Base-by-base conservation (phyloP, 2,113 vertebrate genomes). In the Arothron firmamentum region DNA sequence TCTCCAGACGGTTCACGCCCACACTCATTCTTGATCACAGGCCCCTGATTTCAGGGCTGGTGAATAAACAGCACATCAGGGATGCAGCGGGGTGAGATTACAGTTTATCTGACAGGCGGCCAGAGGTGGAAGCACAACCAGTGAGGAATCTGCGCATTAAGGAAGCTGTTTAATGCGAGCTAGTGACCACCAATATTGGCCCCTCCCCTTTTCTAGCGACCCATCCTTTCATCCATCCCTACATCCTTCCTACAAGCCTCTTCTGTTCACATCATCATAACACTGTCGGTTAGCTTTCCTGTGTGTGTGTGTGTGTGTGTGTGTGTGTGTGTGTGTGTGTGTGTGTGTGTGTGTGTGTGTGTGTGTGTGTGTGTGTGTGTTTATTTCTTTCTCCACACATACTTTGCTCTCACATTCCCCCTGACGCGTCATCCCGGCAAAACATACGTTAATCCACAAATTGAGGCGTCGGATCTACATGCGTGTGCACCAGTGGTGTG, bases 401-500 rank as follows among this genome's bases (percentile, higher is more conserved):
- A 28, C 25, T 7, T 28, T 28, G 25, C 25, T 28, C 25, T 28
- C 25, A 28, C 25, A 28, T 28, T 28, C 6, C 77, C 78, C 85
- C 78, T 72, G 72, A 65, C 76, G 78, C 79, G 70, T 71, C 76
- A 73, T 69, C 25, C 25, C 70, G 75, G 77, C 84, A 79, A 87
- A 85, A 62, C 21, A 45, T 59, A 68, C 75, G 81, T 82, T 77
- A 80, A 77, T 88, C 85, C 86, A 85, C 85, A 89, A 28, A 28
- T 7, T 28, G 25, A 28, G 25, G 25, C 6, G 25, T 28, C 25
- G 6, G 25, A 28, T 28, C 25, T 28, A 7, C 25, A 28, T 28
- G 25, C 25, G 25, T 28, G 25, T 28, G 3, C 25, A 28, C 25
- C 25, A 28, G 25, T 7, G 25, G 25, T 28, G 2, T 28, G 25